These are phyloP conservation scores for Pandemis heparana DNA, from an alignment of 2,888 invertebrate genomes.

Conservation along the genomic window DNA sequence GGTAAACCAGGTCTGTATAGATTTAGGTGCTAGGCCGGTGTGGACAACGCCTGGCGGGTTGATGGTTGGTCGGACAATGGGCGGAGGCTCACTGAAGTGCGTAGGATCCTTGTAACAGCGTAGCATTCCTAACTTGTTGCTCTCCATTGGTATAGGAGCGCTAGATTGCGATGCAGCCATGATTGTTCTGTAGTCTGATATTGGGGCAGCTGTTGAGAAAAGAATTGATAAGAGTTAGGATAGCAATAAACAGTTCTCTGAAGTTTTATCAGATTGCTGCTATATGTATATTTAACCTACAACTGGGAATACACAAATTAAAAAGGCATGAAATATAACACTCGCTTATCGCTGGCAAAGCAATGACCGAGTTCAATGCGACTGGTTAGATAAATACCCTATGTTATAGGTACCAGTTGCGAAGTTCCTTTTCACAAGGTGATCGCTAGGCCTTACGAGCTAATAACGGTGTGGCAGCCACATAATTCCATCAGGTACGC, in stretches of 20 bases:
- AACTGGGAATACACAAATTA: no score
- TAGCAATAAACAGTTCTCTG: no score
- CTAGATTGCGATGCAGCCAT: constrained; percentile 87
- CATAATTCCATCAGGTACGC: neutral
- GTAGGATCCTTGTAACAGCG: constrained; percentile 88
- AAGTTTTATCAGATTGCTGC: no score
- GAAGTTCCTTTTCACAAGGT: no score
- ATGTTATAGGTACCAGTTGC: no score
- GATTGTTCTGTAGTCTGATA: constrained; percentile 83
- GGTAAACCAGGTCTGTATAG: constrained; percentile 82
- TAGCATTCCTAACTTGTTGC: constrained; percentile 83
- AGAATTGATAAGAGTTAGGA: neutral
- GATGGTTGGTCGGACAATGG: constrained; percentile 83
- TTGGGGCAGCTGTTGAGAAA: constrained; percentile 74
- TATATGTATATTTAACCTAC: no score
- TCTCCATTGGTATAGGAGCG: constrained; percentile 85
- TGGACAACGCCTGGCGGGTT: constrained; percentile 77
- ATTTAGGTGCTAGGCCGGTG: constrained; percentile 76
- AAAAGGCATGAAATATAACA: no score
- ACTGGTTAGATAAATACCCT: no score
- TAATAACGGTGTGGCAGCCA: neutral
- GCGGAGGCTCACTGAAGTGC: constrained; percentile 81
- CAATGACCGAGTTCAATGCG: no score
- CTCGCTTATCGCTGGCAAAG: no score
- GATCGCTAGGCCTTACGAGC: no score